Base-by-base conservation (phyloP, 2,797 vertebrate genomes). In the Pogoniulus pusillus region DNA sequence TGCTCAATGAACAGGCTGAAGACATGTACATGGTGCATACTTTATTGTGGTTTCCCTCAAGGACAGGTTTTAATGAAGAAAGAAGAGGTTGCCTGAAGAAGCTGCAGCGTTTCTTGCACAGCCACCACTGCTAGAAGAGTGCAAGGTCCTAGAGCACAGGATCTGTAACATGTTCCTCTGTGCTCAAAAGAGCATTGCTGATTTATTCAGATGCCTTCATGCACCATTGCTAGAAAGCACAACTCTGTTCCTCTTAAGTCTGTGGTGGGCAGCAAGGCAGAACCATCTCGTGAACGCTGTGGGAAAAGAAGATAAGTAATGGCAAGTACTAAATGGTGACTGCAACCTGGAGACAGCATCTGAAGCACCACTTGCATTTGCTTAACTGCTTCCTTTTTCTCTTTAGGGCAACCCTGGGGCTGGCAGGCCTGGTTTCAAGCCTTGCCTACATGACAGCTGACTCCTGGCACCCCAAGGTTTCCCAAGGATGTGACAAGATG, bases 201-300 rank as follows among this genome's bases (percentile, higher is more conserved):
- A 90, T 93, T 93, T 93, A 91, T 90, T 88, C 81, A 63, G 81
- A 88, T 72, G 51, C 43, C 76, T 89, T 93, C 65, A 91, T 66
- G 85, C 83, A 91, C 87, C 91, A 93, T 90, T 93, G 89, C 79
- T 80, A 77, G 54, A 87, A 93, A 93, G 92, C 57, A 89, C 55
- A 64, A 76, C 93, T 94, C 91, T 93, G 85, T 71, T 91, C 71
- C 78, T 93, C 91, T 75, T 60, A 86, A 85, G 66, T 55, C 75
- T 83, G 29, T 18, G 34, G 87, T 63, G 84, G 64, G 69, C 23
- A 81, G 69, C 23, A 81, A 60, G 83, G 63, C 59, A 90, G 34
- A 87, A 29, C 30, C 86, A 85, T 63, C 47, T 15, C 82, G 49
- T 27, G 34, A 81, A 70, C 30, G 53, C 16, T 79, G 81, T 26